Percentiles rank a stretch among this genome's conserved stretches.
These are phyloP conservation scores for Gymnothorax javanicus DNA, from an alignment of 2,797 vertebrate genomes.

Conservation along the genomic window DNA sequence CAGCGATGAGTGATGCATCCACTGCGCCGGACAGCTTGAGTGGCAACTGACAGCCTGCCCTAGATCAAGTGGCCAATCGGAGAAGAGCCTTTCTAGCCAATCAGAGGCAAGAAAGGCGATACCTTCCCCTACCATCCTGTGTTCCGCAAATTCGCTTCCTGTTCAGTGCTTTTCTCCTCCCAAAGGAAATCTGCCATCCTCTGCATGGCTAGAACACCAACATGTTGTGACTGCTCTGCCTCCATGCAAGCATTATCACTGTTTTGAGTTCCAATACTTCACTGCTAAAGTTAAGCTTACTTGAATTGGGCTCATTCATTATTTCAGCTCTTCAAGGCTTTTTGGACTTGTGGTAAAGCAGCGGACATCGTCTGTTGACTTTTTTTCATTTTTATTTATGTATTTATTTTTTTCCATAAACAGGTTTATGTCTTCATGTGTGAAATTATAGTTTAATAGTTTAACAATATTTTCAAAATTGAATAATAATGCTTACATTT, in stretches of 20 bases:
- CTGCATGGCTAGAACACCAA: background rate
- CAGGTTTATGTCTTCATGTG: background rate
- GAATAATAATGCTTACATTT: too few relatives aligned
- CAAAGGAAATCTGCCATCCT: background rate
- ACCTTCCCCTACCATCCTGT: too few relatives aligned
- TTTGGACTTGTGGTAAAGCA: background rate
- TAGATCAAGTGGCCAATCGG: too few relatives aligned
- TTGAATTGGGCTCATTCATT: background rate
- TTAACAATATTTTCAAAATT: too few relatives aligned
- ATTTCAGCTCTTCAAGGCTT: background rate
- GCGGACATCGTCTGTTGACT: background rate
- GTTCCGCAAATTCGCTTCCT: background rate
- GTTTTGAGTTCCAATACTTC: background rate
- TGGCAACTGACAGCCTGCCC: too few relatives aligned
- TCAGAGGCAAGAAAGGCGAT: too few relatives aligned
- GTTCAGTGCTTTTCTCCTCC: background rate
- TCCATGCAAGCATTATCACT: background rate
- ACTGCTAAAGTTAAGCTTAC: background rate
- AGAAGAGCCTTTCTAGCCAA: too few relatives aligned
- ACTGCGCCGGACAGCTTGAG: too few relatives aligned
- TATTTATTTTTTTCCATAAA: background rate
- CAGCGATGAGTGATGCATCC: too few relatives aligned
- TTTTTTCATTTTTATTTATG: too few relatives aligned
- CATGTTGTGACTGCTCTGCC: background rate
- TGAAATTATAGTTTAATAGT: too few relatives aligned